Evolutionary conservation across 2,888 invertebrate species (phyloP).

Genomic region (Lobophora halterata): DNA sequence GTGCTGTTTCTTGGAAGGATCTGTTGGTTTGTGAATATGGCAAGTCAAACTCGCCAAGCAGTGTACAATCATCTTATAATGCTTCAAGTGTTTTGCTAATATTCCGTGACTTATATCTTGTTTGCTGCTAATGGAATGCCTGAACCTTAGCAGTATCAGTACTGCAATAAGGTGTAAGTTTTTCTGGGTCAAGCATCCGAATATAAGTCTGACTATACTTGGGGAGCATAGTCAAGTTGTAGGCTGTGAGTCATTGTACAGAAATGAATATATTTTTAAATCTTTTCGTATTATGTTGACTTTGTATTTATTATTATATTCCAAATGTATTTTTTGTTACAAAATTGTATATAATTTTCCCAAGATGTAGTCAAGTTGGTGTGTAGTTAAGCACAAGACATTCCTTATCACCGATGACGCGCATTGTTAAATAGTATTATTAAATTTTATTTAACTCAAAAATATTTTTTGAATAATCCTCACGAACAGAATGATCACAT

Average conservation of each 20-base stretch:
- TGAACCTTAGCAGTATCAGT: too few species aligned
- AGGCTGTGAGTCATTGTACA: conserved; percentile 18
- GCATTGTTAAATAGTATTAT: conserved; percentile 28
- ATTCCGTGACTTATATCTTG: too few species aligned
- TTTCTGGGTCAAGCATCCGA: too few species aligned
- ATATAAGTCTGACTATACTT: too few species aligned
- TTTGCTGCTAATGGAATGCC: too few species aligned
- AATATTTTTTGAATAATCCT: conserved; percentile 8
- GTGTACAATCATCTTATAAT: too few species aligned
- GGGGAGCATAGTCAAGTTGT: not conserved
- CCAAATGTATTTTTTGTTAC: conserved; percentile 10
- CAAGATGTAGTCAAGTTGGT: conserved; percentile 6
- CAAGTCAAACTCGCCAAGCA: too few species aligned
- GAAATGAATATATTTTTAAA: conserved; percentile 15
- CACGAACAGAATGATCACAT: not conserved
- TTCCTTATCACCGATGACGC: conserved; percentile 19
- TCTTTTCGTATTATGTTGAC: conserved; percentile 4
- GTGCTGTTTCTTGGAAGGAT: too few species aligned
- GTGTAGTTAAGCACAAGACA: conserved; percentile 23
- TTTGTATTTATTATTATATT: conserved; percentile 11
- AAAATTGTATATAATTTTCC: conserved; percentile 17
- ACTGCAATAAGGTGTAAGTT: too few species aligned
- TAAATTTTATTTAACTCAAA: conserved; percentile 24
- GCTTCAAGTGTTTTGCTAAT: too few species aligned
- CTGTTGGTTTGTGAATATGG: too few species aligned